Base-by-base conservation (phyloP, 2,888 invertebrate genomes). In the Ernsta delagoae region DNA sequence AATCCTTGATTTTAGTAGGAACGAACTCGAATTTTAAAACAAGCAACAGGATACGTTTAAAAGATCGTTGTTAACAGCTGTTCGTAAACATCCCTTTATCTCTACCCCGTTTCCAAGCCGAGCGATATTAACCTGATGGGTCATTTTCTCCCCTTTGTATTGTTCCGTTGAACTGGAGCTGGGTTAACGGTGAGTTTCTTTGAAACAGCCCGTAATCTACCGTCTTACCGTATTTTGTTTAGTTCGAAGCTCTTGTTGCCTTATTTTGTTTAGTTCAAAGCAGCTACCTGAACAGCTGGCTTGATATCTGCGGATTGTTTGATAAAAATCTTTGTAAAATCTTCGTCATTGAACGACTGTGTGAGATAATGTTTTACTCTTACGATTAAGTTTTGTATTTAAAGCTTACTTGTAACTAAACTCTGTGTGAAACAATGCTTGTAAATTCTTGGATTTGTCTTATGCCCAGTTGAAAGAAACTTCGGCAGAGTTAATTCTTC, bases 31-130 rank as follows among this genome's bases (percentile, higher is more conserved):
- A 36, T 36, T 43, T 66, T 16, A 36, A 54, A 60, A 66, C 60
- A 43, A 54, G 34, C 54, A 16, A 45, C 54, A 43, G 36, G 56
- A 39, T 62, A 68, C 54, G 45, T 45, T 62, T 50, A 48, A 61
- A 67, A 43, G 31, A 31, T 31, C 54, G 60, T 48, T 48, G 61
- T 67, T 67, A 56, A 73, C 80, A 80, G 79, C 77, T 80, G 81
- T 79, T 78, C 79, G 79, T 82, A 80, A 80, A 80, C 80, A 82
- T 79, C 83, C 83, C 87, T 84, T 88, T 88, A 88, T 88, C 65
- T 48, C 85, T 85, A 36, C n/a, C 36, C 79, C 82, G 82, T 83
- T 85, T 83, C 85, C 84, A 85, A 83, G 54, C 84, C 76, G 75
- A 75, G 77, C 78, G 81, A 84, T 88, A 87, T 88, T 88, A 87